Evolutionary conservation across 1,140 invertebrate species (phyloP), one percentile per base, ranked within the genome.

Genomic region (Diorhabda elongata): DNA sequence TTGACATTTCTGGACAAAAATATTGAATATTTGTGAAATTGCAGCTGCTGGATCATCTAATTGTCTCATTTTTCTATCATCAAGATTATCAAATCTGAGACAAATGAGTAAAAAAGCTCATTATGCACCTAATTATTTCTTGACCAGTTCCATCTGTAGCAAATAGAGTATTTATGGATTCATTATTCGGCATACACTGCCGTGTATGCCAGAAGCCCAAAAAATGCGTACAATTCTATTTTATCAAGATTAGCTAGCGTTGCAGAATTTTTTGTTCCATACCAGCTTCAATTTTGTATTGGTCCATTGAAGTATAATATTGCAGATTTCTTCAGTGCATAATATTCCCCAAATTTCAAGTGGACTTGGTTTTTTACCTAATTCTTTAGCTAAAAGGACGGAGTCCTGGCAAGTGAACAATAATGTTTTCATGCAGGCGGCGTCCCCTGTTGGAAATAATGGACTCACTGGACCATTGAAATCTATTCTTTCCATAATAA

Each of bases 11-110:
- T 67, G n/a, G 6, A 72, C 44, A 62, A 70, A 67, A 11, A 8
- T 26, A n/a, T 64, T 47, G 62, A 72, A 72, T 57, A 70, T 47
- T 6, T 70, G 56, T 8, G 65, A 72, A 63, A 72, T 70, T 58
- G 69, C 64, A 44, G 68, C 71, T 44, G 47, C 5, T 11, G 41
- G 64, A 47, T 70, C 56, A 44, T 59, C 57, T 59, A n/a, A n/a
- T 8, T 6, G 11, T 26, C 58, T 59, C 11, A n/a, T 26, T 6
- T n/a, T 5, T 26, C 58, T 59, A 11, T 59, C 58, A 8, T 59
- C 58, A n/a, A 7, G 26, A 59, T 59, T 59, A 26, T 59, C 58
- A 59, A 59, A 59, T 26, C 58, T 59, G 8, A 59, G 58, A n/a
- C 8, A 8, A 59, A n/a, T n/a, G 8, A 59, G 7, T 6, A 59